Evolutionary conservation across 2,113 vertebrate species (phyloP), one percentile per base, ranked within the genome.

Genomic region (Alethe diademata): DNA sequence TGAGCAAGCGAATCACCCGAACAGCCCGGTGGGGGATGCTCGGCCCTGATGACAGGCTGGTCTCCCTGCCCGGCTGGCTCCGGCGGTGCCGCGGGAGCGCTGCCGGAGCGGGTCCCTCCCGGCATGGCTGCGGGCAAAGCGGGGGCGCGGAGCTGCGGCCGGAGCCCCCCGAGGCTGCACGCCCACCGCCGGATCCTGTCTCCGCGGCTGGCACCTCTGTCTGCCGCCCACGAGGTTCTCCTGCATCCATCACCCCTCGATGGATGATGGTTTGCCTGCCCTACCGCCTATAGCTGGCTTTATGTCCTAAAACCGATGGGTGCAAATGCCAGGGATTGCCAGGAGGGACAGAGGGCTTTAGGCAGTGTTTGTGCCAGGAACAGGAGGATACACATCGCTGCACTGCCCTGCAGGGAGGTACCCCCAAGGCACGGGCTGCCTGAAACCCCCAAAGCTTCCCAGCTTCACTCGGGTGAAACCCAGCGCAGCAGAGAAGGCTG

Each of bases 181-280:
- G 5, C 23, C 61, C 42, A 1, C 22, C 2, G 0, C 40, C 5
- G 50, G 40, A 16, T 28, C 38, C 35, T 26, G 35, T 23, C 62
- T 20, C 2, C 1, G 3, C 0, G 33, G 28, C 3, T 62, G 73
- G 26, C 36, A 24, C 31, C 8, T 0, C 4, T 1, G n/a, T 14
- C 71, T 82, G 79, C 66, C 35, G 9, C 6, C 61, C 18, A 1
- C 18, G 20, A 50, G 40, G 12, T 35, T n/a, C 57, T 42, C 19
- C 64, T 6, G 9, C 43, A 7, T 50, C 48, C 70, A 11, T 26
- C 87, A 11, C 6, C 36, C 22, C 33, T 1, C 3, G 2, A 5
- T 35, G 35, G 35, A 35, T 35, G 35, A 35, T 6, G 45, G 15
- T 26, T 81, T 24, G 51, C 64, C 66, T n/a, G 54, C 13, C 11